Evolutionary conservation across 2,888 invertebrate species (phyloP), one percentile per base, ranked within the genome.

Genomic region (Tromatobia lineatoria): DNA sequence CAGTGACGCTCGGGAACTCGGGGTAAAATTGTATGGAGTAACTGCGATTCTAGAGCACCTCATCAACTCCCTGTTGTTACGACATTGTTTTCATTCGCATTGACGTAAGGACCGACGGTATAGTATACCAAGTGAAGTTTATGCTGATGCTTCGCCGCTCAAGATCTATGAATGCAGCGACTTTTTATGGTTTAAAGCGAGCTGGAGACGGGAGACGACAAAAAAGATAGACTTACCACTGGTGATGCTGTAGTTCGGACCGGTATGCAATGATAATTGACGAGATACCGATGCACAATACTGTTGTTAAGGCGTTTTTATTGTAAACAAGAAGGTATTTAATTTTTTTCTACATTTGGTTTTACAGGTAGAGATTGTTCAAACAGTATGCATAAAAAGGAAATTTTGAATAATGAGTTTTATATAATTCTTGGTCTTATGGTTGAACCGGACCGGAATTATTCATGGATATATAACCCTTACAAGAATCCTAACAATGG

Each of bases 111-210:
- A 54, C n/a, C n/a, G 59, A 59, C 2, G 29, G 29, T 59, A 29
- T 7, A n/a, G n/a, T n/a, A 29, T 23, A 2, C 18, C 18, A 47
- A 45, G 11, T 11, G 29, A 23, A 76, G 38, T 76, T 76, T 67
- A 76, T 76, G 57, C 76, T 67, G 76, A 76, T 66, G 66, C 67
- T 13, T 38, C 20, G 38, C 18, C 1, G 59, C 59, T 25, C 15
- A 34, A 34, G 61, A n/a, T 34, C n/a, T 34, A 61, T n/a, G 15
- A 8, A 7, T 20, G 45, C 45, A n/a, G 45, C 67, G 25, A 57
- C 54, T 4, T 77, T 67, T 77, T 77, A 67, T 47, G 64, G 67
- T 67, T 20, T 20, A 45, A 69, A 77, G 18, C 45, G 52, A 52
- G 57, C n/a, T 20, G 20, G 20, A 20, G 10, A 34, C 20, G 64